A percentile compares a stretch with the other conserved stretches of the same genome.
phyloP scores from a whole-genome alignment of 2,888 invertebrate genomes.

The Acholoe squamosa region DNA sequence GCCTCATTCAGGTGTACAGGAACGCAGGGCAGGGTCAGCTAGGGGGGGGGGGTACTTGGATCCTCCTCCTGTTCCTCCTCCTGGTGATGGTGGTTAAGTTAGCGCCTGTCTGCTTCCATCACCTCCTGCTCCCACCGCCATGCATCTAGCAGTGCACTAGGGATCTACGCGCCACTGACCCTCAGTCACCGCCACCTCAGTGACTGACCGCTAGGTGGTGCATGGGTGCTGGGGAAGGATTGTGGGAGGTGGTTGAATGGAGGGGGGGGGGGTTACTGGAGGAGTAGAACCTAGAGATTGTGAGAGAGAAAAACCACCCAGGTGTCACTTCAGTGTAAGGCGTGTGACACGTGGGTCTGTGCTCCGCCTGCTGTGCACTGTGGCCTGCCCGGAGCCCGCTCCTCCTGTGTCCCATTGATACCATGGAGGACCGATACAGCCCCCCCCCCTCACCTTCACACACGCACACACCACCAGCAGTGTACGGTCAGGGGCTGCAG shows the following conservation, averaged over 20 bases:
- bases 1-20: too few species aligned
- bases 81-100: not conserved
- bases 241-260: not conserved
- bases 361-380: not conserved
- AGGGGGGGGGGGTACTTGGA: not conserved
- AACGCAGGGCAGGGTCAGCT: not conserved
- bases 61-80: slow-evolving; percentile 9
- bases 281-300: not conserved
- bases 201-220: not conserved
- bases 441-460: not conserved
- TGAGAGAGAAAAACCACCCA: not conserved
- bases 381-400: not conserved
- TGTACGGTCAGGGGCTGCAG: not conserved
- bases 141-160: too few species aligned
- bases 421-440: not conserved
- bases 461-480: not conserved
- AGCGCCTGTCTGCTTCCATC: too few species aligned
- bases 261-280: not conserved
- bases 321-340: slow-evolving; percentile 23
- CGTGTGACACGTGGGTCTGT: not conserved
- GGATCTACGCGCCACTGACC: slow-evolving; percentile 21
- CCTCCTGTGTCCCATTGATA: not conserved
- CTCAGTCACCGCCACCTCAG: too few species aligned
- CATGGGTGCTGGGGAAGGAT: not conserved
- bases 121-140: too few species aligned